Conservation (phyloP, 1,140 invertebrate species). For the Neotoxoptera formosana region DNA sequence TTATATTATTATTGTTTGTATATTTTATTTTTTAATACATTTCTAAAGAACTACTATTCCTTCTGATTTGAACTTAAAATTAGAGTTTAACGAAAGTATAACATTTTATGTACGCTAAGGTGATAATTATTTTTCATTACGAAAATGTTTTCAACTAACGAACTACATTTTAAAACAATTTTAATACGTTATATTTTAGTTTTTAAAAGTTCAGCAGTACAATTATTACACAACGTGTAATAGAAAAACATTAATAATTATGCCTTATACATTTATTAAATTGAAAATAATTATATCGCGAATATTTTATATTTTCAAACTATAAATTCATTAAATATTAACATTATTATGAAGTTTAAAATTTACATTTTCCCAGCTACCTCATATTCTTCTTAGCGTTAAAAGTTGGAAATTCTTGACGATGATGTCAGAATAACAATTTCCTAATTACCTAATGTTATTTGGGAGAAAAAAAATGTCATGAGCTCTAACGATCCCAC, state of each 20-base stretch:
- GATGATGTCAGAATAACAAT: neutral
- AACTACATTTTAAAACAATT: neutral
- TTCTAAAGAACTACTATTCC: neutral
- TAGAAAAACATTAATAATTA: conserved; percentile 11
- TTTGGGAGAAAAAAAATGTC: neutral
- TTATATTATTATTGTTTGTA: neutral
- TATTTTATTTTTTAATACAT: neutral
- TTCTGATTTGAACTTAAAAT: neutral
- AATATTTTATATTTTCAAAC: conserved; percentile 10
- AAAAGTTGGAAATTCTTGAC: neutral
- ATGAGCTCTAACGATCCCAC: neutral
- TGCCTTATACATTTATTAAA: conserved; percentile 13
- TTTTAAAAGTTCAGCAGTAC: neutral
- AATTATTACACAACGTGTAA: neutral
- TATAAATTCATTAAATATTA: conserved; percentile 1
- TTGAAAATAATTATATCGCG: neutral
- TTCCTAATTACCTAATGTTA: neutral
- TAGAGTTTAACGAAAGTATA: neutral
- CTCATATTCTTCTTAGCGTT: conserved; percentile 11
- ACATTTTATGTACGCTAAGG: neutral
- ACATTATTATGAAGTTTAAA: neutral
- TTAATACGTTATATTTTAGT: neutral
- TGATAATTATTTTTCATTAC: neutral
- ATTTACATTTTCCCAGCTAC: neutral
- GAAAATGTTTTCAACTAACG: neutral